Percentiles rank a stretch among this genome's conserved stretches.
Conservation (phyloP, 2,797 vertebrate species). For the Periparus ater region DNA sequence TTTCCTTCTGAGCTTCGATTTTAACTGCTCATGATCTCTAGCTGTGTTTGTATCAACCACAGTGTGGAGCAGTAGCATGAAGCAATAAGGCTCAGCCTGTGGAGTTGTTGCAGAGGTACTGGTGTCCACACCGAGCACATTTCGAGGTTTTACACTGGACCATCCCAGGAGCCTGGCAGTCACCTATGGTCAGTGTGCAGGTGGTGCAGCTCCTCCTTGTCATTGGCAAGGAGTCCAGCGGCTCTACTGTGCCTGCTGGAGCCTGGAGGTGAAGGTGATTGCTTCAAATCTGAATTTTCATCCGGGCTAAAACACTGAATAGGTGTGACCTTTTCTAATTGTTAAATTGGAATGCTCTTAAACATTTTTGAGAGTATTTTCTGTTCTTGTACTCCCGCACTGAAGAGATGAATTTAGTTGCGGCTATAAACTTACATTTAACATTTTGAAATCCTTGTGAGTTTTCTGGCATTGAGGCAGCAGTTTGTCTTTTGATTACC, state of each 20-base stretch:
- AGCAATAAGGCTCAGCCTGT: neutral
- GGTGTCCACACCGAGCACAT: fast-evolving
- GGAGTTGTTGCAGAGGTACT: neutral
- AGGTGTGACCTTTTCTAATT: neutral
- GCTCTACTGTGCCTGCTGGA: neutral
- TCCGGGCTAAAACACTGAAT: neutral
- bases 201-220: neutral
- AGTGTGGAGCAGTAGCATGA: neutral
- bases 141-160: neutral
- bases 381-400: neutral
- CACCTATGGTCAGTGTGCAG: neutral
- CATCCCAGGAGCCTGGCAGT: fast-evolving
- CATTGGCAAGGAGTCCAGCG: neutral
- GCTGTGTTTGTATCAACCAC: neutral
- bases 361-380: neutral
- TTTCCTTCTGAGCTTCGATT: neutral
- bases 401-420: neutral
- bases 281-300: neutral
- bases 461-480: neutral
- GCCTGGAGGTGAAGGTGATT: neutral
- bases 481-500: neutral
- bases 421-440: neutral
- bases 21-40: neutral
- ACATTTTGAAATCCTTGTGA: neutral
- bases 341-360: neutral